phyloP scores from a whole-genome alignment of 2,797 vertebrate genomes.

The Adelosebastes latens region DNA sequence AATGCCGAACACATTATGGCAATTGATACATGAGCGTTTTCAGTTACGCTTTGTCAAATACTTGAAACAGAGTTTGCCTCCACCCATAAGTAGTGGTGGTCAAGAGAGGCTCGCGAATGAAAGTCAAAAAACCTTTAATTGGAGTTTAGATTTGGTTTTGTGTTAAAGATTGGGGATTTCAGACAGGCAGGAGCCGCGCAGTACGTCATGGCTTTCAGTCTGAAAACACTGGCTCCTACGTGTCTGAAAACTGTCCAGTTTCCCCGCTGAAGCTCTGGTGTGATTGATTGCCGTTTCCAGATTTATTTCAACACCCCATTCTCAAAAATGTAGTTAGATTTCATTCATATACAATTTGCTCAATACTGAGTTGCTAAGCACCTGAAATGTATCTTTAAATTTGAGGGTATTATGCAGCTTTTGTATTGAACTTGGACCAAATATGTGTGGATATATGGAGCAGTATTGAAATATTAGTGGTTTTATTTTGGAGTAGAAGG shows the following conservation, averaged over 20 bases:
- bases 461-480: slow-evolving; percentile 18
- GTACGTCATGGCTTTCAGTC: slow-evolving; percentile 79
- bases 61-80: slow-evolving; percentile 74
- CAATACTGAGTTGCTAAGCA: slow-evolving; percentile 45
- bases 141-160: slow-evolving; percentile 80
- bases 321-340: slow-evolving; percentile 58
- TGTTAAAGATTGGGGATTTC: slow-evolving; percentile 82
- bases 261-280: slow-evolving; percentile 70
- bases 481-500: slow-evolving; percentile 28
- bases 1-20: slow-evolving; percentile 58
- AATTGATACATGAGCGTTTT: slow-evolving; percentile 66
- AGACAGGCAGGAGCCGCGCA: slow-evolving; percentile 84
- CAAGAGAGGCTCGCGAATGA: slow-evolving; percentile 75
- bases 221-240: slow-evolving; percentile 82
- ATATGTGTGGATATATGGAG: slow-evolving; percentile 8
- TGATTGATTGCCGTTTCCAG: slow-evolving; percentile 84
- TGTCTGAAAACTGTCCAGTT: slow-evolving; percentile 83
- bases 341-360: slow-evolving; percentile 55
- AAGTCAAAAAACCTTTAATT: slow-evolving; percentile 80
- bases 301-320: slow-evolving; percentile 77
- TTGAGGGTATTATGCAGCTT: slow-evolving; percentile 27
- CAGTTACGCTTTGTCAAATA: slow-evolving; percentile 73
- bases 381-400: slow-evolving; percentile 49
- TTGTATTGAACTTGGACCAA: slow-evolving; percentile 24
- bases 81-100: slow-evolving; percentile 75